These are phyloP conservation scores for Lophura swinhoii DNA, from an alignment of 2,797 vertebrate species.

Conservation along the genomic window DNA sequence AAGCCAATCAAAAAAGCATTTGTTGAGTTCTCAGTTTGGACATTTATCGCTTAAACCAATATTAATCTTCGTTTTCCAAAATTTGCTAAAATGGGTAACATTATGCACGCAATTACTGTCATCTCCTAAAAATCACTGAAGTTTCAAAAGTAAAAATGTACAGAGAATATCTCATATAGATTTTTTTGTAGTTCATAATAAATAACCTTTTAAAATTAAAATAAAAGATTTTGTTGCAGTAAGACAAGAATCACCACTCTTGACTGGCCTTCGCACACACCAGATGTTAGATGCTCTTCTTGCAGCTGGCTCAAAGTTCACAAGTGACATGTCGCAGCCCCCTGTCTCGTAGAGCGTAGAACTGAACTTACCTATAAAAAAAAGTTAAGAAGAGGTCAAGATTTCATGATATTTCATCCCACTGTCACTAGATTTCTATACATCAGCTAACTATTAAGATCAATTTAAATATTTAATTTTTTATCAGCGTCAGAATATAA, in stretches of 20 bases:
- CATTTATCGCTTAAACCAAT: not conserved
- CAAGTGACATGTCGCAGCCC: conserved; percentile 97
- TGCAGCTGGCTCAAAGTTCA: conserved; percentile 97
- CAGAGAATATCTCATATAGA: not conserved
- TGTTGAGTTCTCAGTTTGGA: not conserved
- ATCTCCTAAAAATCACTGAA: not conserved
- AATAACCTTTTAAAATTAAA: conserved; percentile 16
- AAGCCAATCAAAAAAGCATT: not conserved
- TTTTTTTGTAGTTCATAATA: not conserved
- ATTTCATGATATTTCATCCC: not conserved
- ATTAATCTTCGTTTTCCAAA: not conserved
- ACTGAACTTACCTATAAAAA: conserved; percentile 92
- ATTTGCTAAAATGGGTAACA: not conserved
- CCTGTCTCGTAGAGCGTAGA: conserved; percentile 94
- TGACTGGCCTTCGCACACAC: conserved; percentile 83
- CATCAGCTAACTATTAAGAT: not conserved
- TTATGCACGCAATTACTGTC: not conserved
- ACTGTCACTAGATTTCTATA: conserved; percentile 7
- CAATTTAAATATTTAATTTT: not conserved
- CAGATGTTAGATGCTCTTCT: conserved; percentile 98
- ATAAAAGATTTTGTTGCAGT: not conserved
- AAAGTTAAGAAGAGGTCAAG: conserved; percentile 62
- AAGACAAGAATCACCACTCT: conserved; percentile 62
- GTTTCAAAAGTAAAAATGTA: not conserved
- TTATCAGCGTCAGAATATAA: not conserved